Base-by-base conservation (phyloP, 1,140 invertebrate species). In the Hetaerina americana region DNA sequence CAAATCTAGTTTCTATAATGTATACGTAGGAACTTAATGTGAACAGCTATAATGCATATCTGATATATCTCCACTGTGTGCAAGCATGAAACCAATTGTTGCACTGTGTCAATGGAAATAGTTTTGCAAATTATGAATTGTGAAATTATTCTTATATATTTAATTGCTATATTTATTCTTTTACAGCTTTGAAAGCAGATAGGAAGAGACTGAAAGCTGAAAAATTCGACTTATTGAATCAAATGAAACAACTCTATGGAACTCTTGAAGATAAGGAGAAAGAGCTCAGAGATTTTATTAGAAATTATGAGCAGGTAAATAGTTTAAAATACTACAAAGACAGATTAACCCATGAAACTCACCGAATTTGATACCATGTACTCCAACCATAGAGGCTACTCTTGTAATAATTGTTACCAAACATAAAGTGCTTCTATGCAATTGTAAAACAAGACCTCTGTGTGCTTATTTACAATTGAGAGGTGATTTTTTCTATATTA, bases 241-340 rank as follows among this genome's bases (percentile, higher is more conserved):
- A 97, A 83, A 96, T 96, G 89, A 96, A 96, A 81, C 93, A 96
- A 77, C 85, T 97, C 15, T 97, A 96, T 79, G 89, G 89, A 72
- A 96, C 94, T 18, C 83, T 97, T 70, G 94, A 97, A 81, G 94
- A 96, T 77, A 96, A 97, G 82, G 94, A 97, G 79, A 90, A 92
- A 74, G 94, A 96, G 81, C 83, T 97, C 18, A 84, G 94, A 73
- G 94, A 96, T 80, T 97, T 97, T 77, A 96, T 97, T 77, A 85
- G 93, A 72, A 96, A 93, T 82, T 97, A 94, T 80, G 94, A 96
- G 83, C 92, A 95, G 85, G 90, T 92, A 83, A 81, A 78, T 79
- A 70, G 66, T 25, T 66, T 26, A 68, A 68, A 68, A n/a, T 57
- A 57, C 40, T 57, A 5, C 40, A 57, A 57, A 57, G 40, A 57